Conservation (phyloP, 2,113 vertebrate genomes). For the Trogon melanurus region DNA sequence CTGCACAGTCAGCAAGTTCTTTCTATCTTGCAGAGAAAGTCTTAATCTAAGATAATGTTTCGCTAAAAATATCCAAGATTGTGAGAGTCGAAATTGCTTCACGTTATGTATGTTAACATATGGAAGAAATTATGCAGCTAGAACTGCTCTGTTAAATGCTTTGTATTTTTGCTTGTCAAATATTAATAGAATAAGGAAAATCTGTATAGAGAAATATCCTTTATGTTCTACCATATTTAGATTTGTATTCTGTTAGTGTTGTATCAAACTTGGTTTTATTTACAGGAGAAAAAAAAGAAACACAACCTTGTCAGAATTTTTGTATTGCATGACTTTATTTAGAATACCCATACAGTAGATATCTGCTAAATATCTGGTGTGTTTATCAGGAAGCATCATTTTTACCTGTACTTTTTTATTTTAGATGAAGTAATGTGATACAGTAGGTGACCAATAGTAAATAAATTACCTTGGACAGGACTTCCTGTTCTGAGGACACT, state of each 20-base stretch:
- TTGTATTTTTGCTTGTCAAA: constrained; percentile 57
- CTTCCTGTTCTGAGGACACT: background rate
- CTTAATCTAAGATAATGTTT: constrained; percentile 67
- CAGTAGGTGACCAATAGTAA: background rate
- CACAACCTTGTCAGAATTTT: background rate
- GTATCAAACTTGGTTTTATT: constrained; percentile 34
- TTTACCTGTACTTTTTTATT: background rate
- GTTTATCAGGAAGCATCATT: background rate
- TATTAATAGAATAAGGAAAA: constrained; percentile 48
- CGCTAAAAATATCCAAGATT: constrained; percentile 60
- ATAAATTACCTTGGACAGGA: background rate
- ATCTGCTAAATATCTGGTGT: background rate
- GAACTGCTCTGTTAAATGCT: constrained; percentile 33
- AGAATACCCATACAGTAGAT: background rate
- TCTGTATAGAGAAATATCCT: constrained; percentile 31
- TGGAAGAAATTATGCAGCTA: constrained; percentile 44
- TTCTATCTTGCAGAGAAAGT: constrained; percentile 55
- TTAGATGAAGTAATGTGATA: background rate
- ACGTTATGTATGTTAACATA: constrained; percentile 52
- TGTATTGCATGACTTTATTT: background rate
- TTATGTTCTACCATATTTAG: background rate
- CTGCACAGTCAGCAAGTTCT: constrained; percentile 66
- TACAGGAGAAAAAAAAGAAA: background rate
- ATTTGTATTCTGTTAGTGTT: constrained; percentile 8
- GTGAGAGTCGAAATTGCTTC: constrained; percentile 50